Conservation (phyloP, 1,140 invertebrate species). For the Formica exsecta region DNA sequence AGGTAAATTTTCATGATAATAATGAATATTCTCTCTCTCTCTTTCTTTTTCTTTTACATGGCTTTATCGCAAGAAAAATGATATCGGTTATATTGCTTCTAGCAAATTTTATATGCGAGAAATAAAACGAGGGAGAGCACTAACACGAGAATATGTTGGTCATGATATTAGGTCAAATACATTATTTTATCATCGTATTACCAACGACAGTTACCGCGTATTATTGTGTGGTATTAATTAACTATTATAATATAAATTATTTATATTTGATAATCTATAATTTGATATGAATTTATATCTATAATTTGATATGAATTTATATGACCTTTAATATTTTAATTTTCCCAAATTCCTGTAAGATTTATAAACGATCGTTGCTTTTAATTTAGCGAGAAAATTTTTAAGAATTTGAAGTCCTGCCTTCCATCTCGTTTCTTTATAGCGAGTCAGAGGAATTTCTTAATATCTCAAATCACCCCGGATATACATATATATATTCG, state of each 20-base stretch:
- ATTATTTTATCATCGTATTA: neutral
- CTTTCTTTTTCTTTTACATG: no score
- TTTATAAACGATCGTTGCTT: neutral
- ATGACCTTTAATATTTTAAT: no score
- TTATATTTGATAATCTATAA: neutral
- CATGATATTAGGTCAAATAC: neutral
- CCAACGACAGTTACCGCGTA: neutral
- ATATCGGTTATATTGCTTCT: neutral
- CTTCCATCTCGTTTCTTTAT: neutral
- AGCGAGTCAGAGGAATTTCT: neutral
- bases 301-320: no score
- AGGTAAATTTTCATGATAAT: conserved; percentile 83
- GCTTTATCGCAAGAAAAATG: neutral
- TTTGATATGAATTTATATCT: neutral
- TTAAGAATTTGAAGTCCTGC: no score
- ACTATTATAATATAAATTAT: neutral
- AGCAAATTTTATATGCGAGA: neutral
- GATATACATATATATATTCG: neutral
- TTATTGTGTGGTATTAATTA: neutral
- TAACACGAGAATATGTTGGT: neutral
- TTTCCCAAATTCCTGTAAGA: no score
- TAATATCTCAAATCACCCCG: neutral
- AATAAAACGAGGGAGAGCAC: neutral
- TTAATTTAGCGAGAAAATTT: no score
- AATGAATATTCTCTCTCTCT: neutral